Evolutionary conservation across 2,113 vertebrate species (phyloP), one percentile per base, ranked within the genome.

Genomic region (Burhinus bistriatus): DNA sequence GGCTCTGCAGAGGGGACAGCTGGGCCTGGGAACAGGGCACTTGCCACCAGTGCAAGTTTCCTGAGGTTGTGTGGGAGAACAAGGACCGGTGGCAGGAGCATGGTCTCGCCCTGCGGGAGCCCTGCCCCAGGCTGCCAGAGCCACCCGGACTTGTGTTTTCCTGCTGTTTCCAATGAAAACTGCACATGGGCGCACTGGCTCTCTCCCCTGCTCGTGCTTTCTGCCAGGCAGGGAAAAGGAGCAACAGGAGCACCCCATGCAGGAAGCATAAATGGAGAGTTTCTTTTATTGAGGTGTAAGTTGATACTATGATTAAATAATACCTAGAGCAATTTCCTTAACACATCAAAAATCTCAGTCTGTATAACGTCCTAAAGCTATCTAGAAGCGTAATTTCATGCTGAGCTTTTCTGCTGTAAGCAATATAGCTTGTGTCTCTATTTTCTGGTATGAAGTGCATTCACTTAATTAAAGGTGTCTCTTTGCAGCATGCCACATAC

Each of bases 401-500:
- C 15, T 38, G 29, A 66, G 16, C 5, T 93, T 55, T 85, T 83
- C 52, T 91, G 47, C 73, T 89, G 12, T 45, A 76, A 91, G 78
- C 42, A 71, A 20, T 34, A 59, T 9, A 89, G 55, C 26, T 79
- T 38, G 15, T 78, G 23, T 84, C 14, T 68, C 38, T 61, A 4
- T 47, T 64, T 95, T 78, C 44, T 93, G 20, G 16, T 81, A 62
- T 62, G 73, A 72, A 85, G 32, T 71, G 6, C 25, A 10, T 95
- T 93, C 85, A 40, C 36, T 72, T 81, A 58, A 47, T 75, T 86
- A 70, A 86, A 82, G 49, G 64, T 91, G 42, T 85, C 85, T 94
- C 65, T 93, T 97, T 95, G 57, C 95, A 99, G 99, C 99, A 3
- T 99, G 99, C 95, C 99, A 99, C 93, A 99, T 99, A 93, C 80